Percentiles rank a stretch among this genome's conserved stretches.
Evolutionary conservation across 1,140 invertebrate species (phyloP).

Genomic region (Centruroides vittatus): DNA sequence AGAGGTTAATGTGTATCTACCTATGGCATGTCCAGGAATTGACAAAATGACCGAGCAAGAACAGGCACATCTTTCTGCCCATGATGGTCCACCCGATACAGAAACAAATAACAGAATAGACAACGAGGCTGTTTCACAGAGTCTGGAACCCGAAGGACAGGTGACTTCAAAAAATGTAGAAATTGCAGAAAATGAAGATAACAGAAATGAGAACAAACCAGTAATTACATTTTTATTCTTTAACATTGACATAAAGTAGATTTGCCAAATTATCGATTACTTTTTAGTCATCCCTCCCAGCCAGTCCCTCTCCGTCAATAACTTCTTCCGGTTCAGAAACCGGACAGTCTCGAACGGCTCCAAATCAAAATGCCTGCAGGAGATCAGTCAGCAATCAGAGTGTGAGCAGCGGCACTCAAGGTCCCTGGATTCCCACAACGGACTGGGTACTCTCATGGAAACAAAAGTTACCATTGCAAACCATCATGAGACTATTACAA

Average conservation of each 20-base stretch:
- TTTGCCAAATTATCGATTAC: not conserved
- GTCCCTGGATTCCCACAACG: constrained; percentile 63
- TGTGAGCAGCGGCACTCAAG: not conserved
- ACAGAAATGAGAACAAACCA: not conserved
- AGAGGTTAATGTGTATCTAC: too few species aligned
- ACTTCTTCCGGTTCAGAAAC: constrained; percentile 12
- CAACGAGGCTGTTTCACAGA: not conserved
- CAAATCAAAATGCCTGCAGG: constrained; percentile 1
- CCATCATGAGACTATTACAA: constrained; percentile 95
- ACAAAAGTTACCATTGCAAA: constrained; percentile 90
- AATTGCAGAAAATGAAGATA: not conserved
- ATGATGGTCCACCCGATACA: not conserved
- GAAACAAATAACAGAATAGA: not conserved
- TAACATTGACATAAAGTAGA: not conserved
- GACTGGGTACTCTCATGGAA: constrained; percentile 97
- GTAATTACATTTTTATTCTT: not conserved
- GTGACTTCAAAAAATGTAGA: constrained; percentile 3
- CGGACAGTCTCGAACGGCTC: not conserved
- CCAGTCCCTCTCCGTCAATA: constrained; percentile 11
- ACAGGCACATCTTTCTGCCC: constrained; percentile 48
- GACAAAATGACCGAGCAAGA: constrained; percentile 91
- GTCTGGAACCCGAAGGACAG: constrained; percentile 13
- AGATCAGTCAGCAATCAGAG: constrained; percentile 1
- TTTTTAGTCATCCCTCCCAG: constrained; percentile 5
- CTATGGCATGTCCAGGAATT: constrained; percentile 41